These are phyloP conservation scores for Cheracebus regulus DNA, from an alignment of 2,797 vertebrate genomes.

Conservation along the genomic window DNA sequence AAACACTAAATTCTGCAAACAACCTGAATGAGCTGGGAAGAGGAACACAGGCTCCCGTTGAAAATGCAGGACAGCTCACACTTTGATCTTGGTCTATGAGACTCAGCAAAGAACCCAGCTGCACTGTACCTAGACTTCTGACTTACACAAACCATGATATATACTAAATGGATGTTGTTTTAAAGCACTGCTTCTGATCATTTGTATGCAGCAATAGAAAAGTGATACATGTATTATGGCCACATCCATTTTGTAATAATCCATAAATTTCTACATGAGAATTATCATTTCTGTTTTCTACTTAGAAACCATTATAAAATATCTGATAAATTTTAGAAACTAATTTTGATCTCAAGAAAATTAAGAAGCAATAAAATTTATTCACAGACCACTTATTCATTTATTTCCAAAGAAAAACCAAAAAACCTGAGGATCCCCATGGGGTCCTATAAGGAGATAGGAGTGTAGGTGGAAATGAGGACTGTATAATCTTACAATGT, in stretches of 20 bases:
- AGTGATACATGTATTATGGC: not conserved
- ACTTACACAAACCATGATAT: not conserved
- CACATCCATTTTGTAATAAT: not conserved
- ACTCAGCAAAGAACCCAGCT: not conserved
- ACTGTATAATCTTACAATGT: not conserved
- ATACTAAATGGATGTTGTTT: not conserved
- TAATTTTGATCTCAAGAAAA: not conserved
- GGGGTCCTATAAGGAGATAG: not conserved
- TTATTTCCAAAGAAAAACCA: not conserved
- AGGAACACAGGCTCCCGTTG: not conserved
- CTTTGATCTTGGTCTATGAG: not conserved
- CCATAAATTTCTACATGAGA: not conserved
- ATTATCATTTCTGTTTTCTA: not conserved
- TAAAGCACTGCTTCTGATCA: not conserved
- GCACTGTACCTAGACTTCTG: not conserved
- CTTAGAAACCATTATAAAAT: not conserved
- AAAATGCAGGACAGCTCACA: not conserved
- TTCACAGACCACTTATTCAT: not conserved
- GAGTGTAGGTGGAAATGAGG: not conserved
- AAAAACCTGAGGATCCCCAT: not conserved
- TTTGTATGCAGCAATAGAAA: not conserved
- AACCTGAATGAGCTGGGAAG: not conserved
- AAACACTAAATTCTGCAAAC: not conserved
- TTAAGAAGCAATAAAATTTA: not conserved
- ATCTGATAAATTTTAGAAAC: not conserved